phyloP scores from a whole-genome alignment of 2,888 invertebrate species.

The Synanthedon andrenaeformis region DNA sequence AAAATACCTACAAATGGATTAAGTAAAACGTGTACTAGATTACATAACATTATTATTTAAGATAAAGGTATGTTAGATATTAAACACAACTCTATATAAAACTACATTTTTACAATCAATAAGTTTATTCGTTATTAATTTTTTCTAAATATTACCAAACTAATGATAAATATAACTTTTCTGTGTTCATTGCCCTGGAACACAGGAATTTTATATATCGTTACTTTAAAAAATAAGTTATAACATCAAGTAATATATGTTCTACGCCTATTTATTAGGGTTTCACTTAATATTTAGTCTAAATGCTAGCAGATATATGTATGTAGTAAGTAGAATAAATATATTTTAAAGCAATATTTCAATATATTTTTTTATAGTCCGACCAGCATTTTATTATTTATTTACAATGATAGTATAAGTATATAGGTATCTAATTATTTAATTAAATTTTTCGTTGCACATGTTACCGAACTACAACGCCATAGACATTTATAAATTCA shows the following conservation, averaged over 20 bases:
- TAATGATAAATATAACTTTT: conserved; percentile 21
- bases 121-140: too few species aligned
- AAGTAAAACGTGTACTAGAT: too few species aligned
- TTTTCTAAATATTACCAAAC: too few species aligned
- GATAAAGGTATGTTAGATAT: too few species aligned
- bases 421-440: conserved; percentile 9
- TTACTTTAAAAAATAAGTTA: not conserved
- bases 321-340: not conserved
- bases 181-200: conserved; percentile 61
- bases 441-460: conserved; percentile 12
- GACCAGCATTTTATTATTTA: conserved; percentile 30
- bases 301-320: conserved; percentile 4
- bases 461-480: not conserved
- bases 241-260: not conserved
- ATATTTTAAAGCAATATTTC: not conserved
- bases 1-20: too few species aligned
- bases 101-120: too few species aligned
- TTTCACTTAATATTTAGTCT: conserved; percentile 5
- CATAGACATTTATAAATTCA: too few species aligned
- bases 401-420: conserved; percentile 20
- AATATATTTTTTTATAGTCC: conserved; percentile 30
- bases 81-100: too few species aligned
- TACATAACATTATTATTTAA: too few species aligned
- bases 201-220: conserved; percentile 32
- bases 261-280: conserved; percentile 7